phyloP scores from a whole-genome alignment of 92 coral and sea anemone genomes.

The Zoanthus solanderi region DNA sequence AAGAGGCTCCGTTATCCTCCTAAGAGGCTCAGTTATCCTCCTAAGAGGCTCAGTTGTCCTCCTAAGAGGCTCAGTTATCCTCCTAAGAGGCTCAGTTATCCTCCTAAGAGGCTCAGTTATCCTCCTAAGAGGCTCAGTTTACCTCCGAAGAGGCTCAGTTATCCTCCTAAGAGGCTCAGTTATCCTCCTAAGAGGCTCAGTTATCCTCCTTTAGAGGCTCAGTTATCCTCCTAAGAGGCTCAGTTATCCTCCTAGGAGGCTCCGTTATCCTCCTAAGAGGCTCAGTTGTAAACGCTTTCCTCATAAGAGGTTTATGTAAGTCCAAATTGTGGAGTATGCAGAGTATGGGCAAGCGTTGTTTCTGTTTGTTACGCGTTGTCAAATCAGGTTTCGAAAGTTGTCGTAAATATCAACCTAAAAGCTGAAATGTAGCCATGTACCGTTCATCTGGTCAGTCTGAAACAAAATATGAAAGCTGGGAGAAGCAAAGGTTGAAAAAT shows the following conservation, averaged over 20 bases:
- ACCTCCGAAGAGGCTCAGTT: too few species aligned
- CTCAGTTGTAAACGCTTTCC: too few species aligned
- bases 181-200: constrained; percentile 11
- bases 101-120: constrained; percentile 30
- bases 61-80: constrained; percentile 37
- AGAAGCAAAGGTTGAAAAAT: constrained; percentile 27
- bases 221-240: constrained; percentile 7
- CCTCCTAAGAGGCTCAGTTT: neutral
- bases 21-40: constrained; percentile 45
- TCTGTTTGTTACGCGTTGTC: too few species aligned
- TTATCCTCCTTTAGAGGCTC: neutral
- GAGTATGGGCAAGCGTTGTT: too few species aligned
- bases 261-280: too few species aligned
- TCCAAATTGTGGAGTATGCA: too few species aligned
- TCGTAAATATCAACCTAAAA: constrained; percentile 24
- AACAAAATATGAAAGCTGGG: constrained; percentile 49
- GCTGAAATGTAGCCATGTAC: constrained; percentile 13
- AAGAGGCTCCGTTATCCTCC: constrained; percentile 23
- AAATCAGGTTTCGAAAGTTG: constrained; percentile 34
- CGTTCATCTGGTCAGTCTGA: constrained; percentile 10
- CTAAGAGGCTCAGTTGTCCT: constrained; percentile 38
- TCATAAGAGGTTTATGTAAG: too few species aligned
- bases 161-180: constrained; percentile 26
- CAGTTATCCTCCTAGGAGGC: constrained; percentile 42
- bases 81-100: constrained; percentile 51